phyloP scores from a whole-genome alignment of 1,140 invertebrate species.

The Dinothrombium tinctorium region DNA sequence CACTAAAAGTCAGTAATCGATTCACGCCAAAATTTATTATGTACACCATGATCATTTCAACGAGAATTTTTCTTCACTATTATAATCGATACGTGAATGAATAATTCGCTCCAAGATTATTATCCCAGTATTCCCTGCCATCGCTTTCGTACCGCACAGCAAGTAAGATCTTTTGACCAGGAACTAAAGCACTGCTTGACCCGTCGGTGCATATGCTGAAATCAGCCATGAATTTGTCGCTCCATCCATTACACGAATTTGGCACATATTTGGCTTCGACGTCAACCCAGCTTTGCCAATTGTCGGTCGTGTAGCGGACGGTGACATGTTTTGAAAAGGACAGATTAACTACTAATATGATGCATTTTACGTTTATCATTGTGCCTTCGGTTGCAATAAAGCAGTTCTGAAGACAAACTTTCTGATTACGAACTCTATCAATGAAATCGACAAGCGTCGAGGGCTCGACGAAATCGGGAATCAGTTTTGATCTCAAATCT shows the following conservation, averaged over 20 bases:
- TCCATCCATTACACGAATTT: conserved; percentile 73
- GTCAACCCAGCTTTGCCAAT: conserved; percentile 60
- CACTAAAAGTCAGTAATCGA: too few species aligned
- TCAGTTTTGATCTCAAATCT: background rate
- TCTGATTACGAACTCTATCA: conserved; percentile 39
- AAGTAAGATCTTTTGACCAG: conserved; percentile 46
- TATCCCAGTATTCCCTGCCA: conserved; percentile 65
- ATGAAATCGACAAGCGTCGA: conserved; percentile 45
- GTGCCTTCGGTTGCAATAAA: conserved; percentile 39
- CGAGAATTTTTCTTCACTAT: too few species aligned
- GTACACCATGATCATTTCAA: too few species aligned
- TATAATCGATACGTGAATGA: conserved; percentile 1
- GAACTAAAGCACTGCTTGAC: conserved; percentile 4
- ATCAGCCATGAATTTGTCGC: conserved; percentile 53
- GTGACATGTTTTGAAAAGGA: conserved; percentile 74
- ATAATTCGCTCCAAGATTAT: conserved; percentile 59
- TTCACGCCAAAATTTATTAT: too few species aligned
- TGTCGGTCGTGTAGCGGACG: conserved; percentile 58
- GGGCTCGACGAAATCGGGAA: conserved; percentile 45
- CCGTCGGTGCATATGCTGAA: conserved; percentile 26
- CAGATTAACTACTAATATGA: conserved; percentile 63
- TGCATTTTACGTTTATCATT: conserved; percentile 48
- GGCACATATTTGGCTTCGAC: conserved; percentile 47
- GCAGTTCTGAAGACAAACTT: conserved; percentile 63
- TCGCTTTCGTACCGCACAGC: conserved; percentile 55